A percentile compares a stretch with the other conserved stretches of the same genome.
Evolutionary conservation across 2,113 vertebrate species (phyloP).

Genomic region (Arvicanthis niloticus): DNA sequence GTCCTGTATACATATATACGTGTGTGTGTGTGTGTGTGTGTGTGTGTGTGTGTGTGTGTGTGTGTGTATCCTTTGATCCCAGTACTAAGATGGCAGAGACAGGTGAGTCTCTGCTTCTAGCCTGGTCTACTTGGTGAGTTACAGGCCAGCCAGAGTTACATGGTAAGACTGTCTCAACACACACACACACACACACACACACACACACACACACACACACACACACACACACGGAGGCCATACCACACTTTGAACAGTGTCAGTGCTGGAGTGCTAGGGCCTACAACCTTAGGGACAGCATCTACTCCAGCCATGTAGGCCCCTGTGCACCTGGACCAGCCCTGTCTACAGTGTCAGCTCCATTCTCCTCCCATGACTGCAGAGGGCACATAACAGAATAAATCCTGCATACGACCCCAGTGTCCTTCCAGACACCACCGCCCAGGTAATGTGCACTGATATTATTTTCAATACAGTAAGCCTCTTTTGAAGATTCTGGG

Average conservation of each 20-base stretch:
- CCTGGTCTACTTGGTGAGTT: not conserved
- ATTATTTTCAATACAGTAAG: not conserved
- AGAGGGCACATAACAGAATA: not conserved
- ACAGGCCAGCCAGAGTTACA: not conserved
- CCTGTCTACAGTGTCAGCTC: not conserved
- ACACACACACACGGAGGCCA: not conserved
- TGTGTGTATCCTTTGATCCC: not conserved
- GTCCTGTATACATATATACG: not conserved
- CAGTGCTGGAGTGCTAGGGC: not conserved
- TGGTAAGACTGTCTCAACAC: not conserved
- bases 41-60: too few relatives aligned
- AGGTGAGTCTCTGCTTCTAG: not conserved
- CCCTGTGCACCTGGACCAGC: not conserved
- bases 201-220: not conserved
- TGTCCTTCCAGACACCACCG: not conserved
- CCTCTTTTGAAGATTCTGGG: conserved; percentile 33
- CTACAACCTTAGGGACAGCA: not conserved
- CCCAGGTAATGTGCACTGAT: not conserved
- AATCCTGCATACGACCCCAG: not conserved
- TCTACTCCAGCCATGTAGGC: fast-evolving
- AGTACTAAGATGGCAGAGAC: not conserved
- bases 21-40: too few relatives aligned
- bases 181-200: not conserved
- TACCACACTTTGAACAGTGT: not conserved
- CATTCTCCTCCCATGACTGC: not conserved